Evolutionary conservation across 2,888 invertebrate genomes (phyloP).

Genomic region (Caenorhabditis sp.): DNA sequence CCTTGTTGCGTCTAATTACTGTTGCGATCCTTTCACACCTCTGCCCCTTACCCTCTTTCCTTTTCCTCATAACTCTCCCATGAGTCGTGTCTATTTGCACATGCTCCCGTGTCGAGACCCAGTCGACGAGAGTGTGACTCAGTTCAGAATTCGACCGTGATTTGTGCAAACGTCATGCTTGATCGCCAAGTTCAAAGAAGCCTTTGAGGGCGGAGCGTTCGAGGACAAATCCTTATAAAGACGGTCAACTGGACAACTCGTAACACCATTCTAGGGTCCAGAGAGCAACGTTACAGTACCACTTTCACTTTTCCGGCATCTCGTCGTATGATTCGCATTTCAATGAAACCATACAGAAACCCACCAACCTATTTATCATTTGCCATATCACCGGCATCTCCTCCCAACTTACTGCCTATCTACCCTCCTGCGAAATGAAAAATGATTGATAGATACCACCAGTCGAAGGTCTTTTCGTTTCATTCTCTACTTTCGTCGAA

Average conservation of each 20-base stretch:
- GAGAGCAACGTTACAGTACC: no score
- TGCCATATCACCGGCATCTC: constrained; percentile 19
- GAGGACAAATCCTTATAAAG: constrained; percentile 4
- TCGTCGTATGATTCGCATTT: background rate
- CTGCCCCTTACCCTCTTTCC: no score
- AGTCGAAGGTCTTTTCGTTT: constrained; percentile 28
- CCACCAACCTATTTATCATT: constrained; percentile 30
- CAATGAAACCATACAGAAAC: background rate
- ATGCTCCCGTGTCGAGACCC: constrained; percentile 23
- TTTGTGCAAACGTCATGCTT: constrained; percentile 57
- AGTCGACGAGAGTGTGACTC: constrained; percentile 50
- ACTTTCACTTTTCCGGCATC: background rate
- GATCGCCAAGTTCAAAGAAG: constrained; percentile 34
- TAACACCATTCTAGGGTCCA: no score
- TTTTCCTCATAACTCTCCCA: constrained; percentile 6
- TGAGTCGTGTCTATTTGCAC: constrained; percentile 51
- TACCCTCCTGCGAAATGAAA: constrained; percentile 9
- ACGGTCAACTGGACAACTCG: background rate
- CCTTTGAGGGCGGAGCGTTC: constrained; percentile 20
- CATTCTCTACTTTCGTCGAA: constrained; percentile 37
- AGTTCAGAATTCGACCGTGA: constrained; percentile 47
- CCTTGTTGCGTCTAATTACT: constrained; percentile 30
- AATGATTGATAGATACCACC: constrained; percentile 32
- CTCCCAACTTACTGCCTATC: constrained; percentile 16
- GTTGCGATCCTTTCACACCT: constrained; percentile 17